Conservation (phyloP, 2,888 invertebrate species). For the Argynnis bischoffii region DNA sequence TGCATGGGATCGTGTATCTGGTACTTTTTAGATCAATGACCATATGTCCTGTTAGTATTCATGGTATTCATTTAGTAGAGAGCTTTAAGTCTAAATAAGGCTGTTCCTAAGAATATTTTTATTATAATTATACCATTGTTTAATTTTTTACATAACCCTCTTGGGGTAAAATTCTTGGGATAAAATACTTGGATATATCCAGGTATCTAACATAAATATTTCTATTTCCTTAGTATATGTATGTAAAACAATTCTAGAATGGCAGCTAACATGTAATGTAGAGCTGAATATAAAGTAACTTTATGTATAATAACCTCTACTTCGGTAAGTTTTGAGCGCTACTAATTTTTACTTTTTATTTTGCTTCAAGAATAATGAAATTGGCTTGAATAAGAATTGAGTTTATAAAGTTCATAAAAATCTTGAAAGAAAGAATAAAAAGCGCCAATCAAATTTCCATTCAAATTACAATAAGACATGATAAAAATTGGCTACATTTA, state of each 20-base stretch:
- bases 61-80: no score
- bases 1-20: no score
- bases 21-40: no score
- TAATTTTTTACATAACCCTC: no score
- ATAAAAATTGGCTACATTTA: constrained; percentile 7
- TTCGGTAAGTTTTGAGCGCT: not conserved
- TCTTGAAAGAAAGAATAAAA: not conserved
- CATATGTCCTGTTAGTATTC: no score
- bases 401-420: constrained; percentile 17
- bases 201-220: not conserved
- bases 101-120: no score
- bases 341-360: constrained; percentile 15
- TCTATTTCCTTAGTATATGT: not conserved
- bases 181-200: no score
- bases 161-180: no score
- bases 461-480: constrained; percentile 1
- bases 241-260: not conserved
- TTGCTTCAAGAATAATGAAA: constrained; percentile 14
- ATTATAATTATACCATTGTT: no score
- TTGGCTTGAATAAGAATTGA: constrained; percentile 17
- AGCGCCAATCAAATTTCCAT: constrained; percentile 7
- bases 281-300: not conserved
- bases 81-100: no score
- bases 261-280: not conserved
- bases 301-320: not conserved